These are phyloP conservation scores for Riptortus pedestris DNA, from an alignment of 1,140 invertebrate species.

Conservation along the genomic window DNA sequence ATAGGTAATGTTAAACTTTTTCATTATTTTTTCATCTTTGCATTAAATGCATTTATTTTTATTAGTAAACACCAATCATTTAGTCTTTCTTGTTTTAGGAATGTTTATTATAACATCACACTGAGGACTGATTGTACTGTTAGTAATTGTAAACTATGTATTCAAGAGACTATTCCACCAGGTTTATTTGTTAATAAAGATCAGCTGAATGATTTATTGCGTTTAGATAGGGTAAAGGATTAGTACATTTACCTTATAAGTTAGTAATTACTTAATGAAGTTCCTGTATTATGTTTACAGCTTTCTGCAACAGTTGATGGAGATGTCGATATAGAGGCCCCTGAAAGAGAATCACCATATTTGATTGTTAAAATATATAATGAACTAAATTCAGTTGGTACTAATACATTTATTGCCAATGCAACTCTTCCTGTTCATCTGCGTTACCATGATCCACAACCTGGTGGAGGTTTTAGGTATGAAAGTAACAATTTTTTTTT, in stretches of 20 bases:
- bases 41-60: no score
- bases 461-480: conserved; percentile 10
- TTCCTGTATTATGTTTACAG: not conserved
- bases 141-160: not conserved
- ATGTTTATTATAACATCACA: not conserved
- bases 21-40: no score
- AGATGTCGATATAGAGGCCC: not conserved
- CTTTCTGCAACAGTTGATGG: not conserved
- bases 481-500: no score
- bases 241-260: not conserved
- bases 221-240: not conserved
- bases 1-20: not conserved
- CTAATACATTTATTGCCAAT: not conserved
- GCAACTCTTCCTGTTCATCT: not conserved
- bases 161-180: not conserved
- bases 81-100: not conserved
- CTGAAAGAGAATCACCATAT: not conserved
- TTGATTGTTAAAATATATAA: not conserved
- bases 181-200: conserved; percentile 7
- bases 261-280: not conserved
- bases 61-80: no score
- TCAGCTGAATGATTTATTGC: not conserved
- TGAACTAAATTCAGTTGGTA: not conserved
- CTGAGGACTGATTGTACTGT: not conserved
- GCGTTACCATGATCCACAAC: not conserved